Percentiles rank a stretch among this genome's conserved stretches.
Conservation (phyloP, 2,888 invertebrate genomes). For the Unio delphinus region DNA sequence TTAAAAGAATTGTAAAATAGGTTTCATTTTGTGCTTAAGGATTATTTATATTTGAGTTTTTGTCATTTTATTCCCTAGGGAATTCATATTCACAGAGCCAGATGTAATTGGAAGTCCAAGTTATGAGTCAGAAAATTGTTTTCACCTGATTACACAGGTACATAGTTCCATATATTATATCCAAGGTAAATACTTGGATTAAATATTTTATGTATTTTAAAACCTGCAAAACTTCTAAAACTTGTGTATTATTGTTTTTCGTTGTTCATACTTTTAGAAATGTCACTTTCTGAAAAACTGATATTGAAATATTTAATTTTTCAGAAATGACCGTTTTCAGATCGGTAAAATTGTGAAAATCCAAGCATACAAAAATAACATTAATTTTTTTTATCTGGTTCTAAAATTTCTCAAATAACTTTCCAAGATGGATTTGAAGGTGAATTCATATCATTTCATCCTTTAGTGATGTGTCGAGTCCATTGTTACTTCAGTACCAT, state of each 20-base stretch:
- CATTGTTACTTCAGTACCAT: too few species aligned
- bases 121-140: slow-evolving; percentile 43
- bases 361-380: too few species aligned
- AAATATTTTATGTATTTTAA: too few species aligned
- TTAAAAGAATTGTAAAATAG: too few species aligned
- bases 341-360: too few species aligned
- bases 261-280: neutral
- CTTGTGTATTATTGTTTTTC: neutral
- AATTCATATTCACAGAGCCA: slow-evolving; percentile 65
- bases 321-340: too few species aligned
- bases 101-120: slow-evolving; percentile 62
- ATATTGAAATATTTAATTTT: neutral
- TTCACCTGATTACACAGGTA: slow-evolving; percentile 60
- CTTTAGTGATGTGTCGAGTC: too few species aligned
- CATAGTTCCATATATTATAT: slow-evolving; percentile 1
- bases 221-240: too few species aligned
- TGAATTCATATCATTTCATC: too few species aligned
- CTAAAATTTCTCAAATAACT: too few species aligned
- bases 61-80: slow-evolving; percentile 44
- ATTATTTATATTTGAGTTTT: neutral
- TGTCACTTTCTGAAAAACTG: neutral
- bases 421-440: too few species aligned
- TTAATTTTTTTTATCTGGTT: too few species aligned
- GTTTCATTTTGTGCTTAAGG: neutral
- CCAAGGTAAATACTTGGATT: neutral